Base-by-base conservation (phyloP, 2,888 invertebrate species). In the Lithosia quadra region DNA sequence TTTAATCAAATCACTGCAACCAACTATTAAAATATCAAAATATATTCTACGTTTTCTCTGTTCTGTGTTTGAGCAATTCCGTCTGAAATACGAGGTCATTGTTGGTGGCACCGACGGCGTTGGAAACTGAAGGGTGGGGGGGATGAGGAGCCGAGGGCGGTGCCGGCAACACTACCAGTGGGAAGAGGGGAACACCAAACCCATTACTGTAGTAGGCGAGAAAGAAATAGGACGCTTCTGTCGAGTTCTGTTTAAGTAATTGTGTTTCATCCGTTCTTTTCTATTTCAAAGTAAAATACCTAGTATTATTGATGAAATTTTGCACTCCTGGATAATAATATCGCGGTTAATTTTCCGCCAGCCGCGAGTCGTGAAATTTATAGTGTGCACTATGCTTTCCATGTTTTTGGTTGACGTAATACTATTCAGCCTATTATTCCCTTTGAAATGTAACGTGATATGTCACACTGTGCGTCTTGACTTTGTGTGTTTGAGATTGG, bases 81-180 rank as follows among this genome's bases (percentile, higher is more conserved):
- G 89, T 86, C 93, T 94, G 91, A 94, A 95, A 94, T 95, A 95
- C 93, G 94, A 91, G 94, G 94, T 94, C 95, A 93, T 94, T 94
- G 94, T 93, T 92, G 94, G 93, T 93, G 92, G 93, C 93, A 92
- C 90, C 91, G 90, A 89, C 90, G 90, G 91, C 88, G 89, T 88
- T 86, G 90, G 91, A 87, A 87, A 85, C 87, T 84, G 88, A 82
- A 82, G 89, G 86, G 89, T 79, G 85, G 84, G 84, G 85, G 75
- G 72, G 11, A 28, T 74, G 77, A 56, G 82, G 80, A 75, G 81
- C 72, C 78, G 82, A 82, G 83, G 87, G 86, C 82, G 85, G 85
- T 80, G 82, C 85, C 84, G 85, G 84, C 78, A 74, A 75, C 79
- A 75, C 79, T 81, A 83, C 84, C 84, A 84, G 86, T 83, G 86